Conservation (phyloP, 2,113 vertebrate species). For the Synchiropus splendidus region DNA sequence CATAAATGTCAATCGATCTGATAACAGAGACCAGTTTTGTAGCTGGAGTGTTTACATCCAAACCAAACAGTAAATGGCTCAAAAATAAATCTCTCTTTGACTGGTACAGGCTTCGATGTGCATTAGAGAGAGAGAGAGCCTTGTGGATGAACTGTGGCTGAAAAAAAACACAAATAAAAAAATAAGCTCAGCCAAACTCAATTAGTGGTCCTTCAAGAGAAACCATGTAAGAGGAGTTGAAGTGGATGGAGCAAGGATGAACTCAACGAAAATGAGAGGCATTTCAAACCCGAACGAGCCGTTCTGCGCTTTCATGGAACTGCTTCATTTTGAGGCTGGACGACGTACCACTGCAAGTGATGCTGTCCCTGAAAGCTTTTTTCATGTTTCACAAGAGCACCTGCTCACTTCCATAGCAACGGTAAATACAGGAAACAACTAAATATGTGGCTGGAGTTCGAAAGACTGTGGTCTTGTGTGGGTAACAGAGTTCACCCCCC, state of each 20-base stretch:
- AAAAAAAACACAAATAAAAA: too few species aligned
- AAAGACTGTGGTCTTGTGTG: constrained; percentile 50
- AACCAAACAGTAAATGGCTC: too few species aligned
- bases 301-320: constrained; percentile 7
- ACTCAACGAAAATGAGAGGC: constrained; percentile 54
- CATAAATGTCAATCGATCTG: too few species aligned
- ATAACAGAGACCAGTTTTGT: too few species aligned
- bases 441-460: constrained; percentile 42
- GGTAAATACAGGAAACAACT: constrained; percentile 39
- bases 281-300: constrained; percentile 2
- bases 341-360: constrained; percentile 23
- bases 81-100: too few species aligned
- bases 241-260: constrained; percentile 38
- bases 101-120: too few species aligned
- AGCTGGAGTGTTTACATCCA: too few species aligned
- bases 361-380: constrained; percentile 36
- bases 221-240: constrained; percentile 38
- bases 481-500: constrained; percentile 42
- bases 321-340: constrained; percentile 8
- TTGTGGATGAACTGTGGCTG: too few species aligned
- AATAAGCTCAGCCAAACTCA: too few species aligned
- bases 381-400: constrained; percentile 44
- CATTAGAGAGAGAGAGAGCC: too few species aligned
- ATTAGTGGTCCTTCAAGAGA: constrained; percentile 33
- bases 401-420: constrained; percentile 59